These are phyloP conservation scores for Synergus itoensis DNA, from an alignment of 2,888 invertebrate species.

Conservation along the genomic window DNA sequence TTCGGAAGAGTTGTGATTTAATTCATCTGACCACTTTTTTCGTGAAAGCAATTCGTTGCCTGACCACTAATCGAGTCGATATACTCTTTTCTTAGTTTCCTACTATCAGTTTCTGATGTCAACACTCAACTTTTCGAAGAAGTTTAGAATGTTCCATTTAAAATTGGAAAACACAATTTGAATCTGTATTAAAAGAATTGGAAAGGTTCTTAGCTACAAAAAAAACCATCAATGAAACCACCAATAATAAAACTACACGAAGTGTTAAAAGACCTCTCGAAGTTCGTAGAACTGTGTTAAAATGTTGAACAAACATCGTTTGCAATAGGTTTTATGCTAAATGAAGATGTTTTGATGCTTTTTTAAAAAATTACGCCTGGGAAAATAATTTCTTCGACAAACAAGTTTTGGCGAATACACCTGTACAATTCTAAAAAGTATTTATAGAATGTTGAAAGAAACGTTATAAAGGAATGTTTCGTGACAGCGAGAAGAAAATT, in stretches of 20 bases:
- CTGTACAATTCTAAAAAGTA: background rate
- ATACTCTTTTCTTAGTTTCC: constrained; percentile 10
- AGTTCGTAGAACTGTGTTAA: background rate
- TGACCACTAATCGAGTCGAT: constrained; percentile 12
- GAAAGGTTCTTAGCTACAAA: constrained; percentile 6
- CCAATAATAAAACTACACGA: too few species aligned
- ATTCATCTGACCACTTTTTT: constrained; percentile 22
- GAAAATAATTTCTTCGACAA: background rate
- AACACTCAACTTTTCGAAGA: constrained; percentile 12
- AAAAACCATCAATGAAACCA: background rate
- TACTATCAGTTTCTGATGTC: constrained; percentile 20
- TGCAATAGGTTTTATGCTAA: background rate
- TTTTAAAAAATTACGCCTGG: background rate
- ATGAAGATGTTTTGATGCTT: background rate
- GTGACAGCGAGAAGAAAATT: background rate
- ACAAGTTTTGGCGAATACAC: background rate
- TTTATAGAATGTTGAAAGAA: background rate
- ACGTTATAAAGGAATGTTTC: background rate
- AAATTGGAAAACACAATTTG: background rate
- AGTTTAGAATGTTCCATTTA: background rate
- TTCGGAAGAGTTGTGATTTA: constrained; percentile 1
- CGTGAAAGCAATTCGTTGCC: constrained; percentile 36
- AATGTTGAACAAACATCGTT: constrained; percentile 19
- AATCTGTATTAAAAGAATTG: background rate
- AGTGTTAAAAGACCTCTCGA: background rate